Conservation (phyloP, 2,888 invertebrate species). For the Anticlea derivata region DNA sequence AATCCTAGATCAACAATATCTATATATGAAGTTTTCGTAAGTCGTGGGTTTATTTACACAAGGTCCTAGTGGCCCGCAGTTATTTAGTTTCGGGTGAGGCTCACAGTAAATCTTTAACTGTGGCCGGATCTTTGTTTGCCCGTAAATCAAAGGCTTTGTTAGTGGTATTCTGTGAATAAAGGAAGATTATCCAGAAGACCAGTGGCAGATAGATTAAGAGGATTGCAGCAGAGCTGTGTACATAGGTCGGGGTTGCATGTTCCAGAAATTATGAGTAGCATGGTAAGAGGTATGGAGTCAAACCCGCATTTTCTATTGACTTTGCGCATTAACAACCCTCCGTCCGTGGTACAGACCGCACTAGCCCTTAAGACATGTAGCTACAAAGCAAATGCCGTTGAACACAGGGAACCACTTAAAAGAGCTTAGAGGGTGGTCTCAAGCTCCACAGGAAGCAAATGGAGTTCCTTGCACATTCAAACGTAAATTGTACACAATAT, state of each 20-base stretch:
- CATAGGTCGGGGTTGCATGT: too few relatives aligned
- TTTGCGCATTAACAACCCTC: constrained; percentile 5
- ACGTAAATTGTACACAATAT: too few relatives aligned
- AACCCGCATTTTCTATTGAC: too few relatives aligned
- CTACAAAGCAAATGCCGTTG: not conserved
- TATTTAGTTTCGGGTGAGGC: constrained; percentile 18
- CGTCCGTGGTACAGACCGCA: not conserved
- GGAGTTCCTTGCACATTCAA: too few relatives aligned
- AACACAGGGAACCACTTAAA: constrained; percentile 5
- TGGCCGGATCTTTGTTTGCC: constrained; percentile 9
- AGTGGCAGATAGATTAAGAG: not conserved
- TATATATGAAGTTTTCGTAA: constrained; percentile 14
- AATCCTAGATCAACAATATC: constrained; percentile 12
- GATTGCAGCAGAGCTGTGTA: too few relatives aligned
- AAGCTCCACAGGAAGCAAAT: not conserved
- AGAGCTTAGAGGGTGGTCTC: constrained; percentile 2
- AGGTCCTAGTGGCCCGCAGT: not conserved
- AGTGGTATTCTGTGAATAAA: not conserved
- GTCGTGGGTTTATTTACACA: constrained; percentile 13
- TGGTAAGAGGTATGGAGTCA: too few relatives aligned
- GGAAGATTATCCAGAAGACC: too few relatives aligned
- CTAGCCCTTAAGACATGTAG: not conserved
- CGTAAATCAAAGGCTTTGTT: constrained; percentile 14
- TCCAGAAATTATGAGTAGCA: too few relatives aligned
- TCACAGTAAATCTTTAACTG: constrained; percentile 10